Evolutionary conservation across 2,113 vertebrate genomes (phyloP), one percentile per base, ranked within the genome.

Genomic region (Rhipidura dahli): DNA sequence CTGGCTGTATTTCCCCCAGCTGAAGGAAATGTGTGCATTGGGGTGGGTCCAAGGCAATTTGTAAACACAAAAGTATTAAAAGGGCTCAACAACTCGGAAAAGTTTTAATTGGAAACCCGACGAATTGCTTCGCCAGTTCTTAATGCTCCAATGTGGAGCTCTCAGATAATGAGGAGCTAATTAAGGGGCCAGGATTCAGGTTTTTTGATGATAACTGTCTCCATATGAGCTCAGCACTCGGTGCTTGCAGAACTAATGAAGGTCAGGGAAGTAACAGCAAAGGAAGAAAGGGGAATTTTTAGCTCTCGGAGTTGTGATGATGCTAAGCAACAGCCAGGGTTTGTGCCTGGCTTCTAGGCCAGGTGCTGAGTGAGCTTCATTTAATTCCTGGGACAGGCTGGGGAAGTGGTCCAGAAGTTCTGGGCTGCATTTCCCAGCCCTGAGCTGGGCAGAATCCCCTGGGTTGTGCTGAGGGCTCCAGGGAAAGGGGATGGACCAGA

Each of bases 231-330:
- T 68, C 89, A 17, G 31, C 90, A 61, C 61, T 95, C 1, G 1
- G 60, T 28, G 85, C 91, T 70, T 9, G 54, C 91, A 93, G 90
- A 87, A 75, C 94, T 97, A 84, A 86, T 79, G 66, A 93, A 94
- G 94, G 91, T 88, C 93, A 92, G 59, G 49, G 76, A 68, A 49
- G 54, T 14, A 81, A 85, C 10, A 56, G 87, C 37, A 6, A 30
- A 93, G 92, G 84, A 87, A 82, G 82, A 51, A 69, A 85, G 70
- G 77, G 33, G 17, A 51, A 47, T 65, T 76, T 73, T 89, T 10
- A 70, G 57, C 61, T 77, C 77, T 79, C 4, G 0, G 45, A 11
- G 83, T 70, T 93, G 92, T 71, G 88, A 68, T 13, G 70, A 51
- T 83, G 87, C 89, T 83, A 54, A 87, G 89, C 61, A 93, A 35